A percentile compares a stretch with the other conserved stretches of the same genome.
These are phyloP conservation scores for Homarus americanus DNA, from an alignment of 1,140 invertebrate genomes.

Conservation along the genomic window DNA sequence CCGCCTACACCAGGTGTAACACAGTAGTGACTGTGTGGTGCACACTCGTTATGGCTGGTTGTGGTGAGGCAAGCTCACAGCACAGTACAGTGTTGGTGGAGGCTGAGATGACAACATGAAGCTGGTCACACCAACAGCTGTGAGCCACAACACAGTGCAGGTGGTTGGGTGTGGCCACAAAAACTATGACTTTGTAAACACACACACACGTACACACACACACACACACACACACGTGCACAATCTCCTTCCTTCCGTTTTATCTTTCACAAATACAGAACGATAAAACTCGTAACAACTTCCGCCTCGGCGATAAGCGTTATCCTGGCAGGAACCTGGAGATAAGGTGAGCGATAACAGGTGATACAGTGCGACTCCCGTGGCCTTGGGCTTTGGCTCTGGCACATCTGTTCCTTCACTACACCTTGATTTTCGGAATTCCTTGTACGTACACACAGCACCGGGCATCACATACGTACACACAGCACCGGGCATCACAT, in stretches of 20 bases:
- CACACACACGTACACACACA: constrained; percentile 26
- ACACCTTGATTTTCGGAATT: no score
- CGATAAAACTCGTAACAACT: constrained; percentile 28
- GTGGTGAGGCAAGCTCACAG: no score
- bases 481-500: no score
- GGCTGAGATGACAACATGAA: neutral
- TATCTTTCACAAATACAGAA: neutral
- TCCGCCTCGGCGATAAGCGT: constrained; percentile 15
- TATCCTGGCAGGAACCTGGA: constrained; percentile 15
- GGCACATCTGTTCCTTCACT: no score
- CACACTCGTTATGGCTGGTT: no score
- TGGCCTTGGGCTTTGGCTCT: neutral
- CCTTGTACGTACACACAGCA: no score
- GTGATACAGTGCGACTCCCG: neutral
- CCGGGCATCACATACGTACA: no score
- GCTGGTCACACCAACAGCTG: neutral
- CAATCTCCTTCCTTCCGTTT: constrained; percentile 24
- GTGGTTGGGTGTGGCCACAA: neutral
- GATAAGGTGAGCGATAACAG: constrained; percentile 46
- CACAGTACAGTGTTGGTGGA: no score
- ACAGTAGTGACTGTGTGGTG: no score
- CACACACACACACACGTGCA: constrained; percentile 17
- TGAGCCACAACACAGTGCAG: neutral
- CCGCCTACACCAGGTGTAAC: no score
- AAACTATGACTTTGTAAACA: neutral